phyloP scores from a whole-genome alignment of 2,888 invertebrate species.

The Allygus modestus region DNA sequence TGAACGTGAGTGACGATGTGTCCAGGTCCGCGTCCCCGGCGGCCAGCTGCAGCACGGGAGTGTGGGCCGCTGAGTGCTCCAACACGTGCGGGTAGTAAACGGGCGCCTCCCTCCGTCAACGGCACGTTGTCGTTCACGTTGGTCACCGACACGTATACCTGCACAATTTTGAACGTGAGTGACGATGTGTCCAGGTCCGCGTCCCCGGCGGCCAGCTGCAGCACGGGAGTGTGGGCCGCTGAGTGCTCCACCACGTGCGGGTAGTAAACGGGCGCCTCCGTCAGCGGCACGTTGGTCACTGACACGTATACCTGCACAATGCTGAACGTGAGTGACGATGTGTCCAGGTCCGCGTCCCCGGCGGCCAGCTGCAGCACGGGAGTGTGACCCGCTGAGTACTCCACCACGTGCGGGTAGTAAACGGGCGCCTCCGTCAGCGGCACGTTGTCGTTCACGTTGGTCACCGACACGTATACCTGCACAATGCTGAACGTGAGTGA shows the following conservation, averaged over 20 bases:
- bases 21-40: conserved; percentile 55
- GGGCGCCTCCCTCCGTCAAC: conserved; percentile 29
- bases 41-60: neutral
- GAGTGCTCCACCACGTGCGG: conserved; percentile 47
- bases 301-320: conserved; percentile 55
- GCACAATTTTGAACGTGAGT: no score
- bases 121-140: no score
- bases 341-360: conserved; percentile 53
- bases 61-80: conserved; percentile 11
- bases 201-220: conserved; percentile 40
- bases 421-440: conserved; percentile 53
- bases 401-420: conserved; percentile 55
- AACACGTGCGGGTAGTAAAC: conserved; percentile 58
- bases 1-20: no score
- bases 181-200: conserved; percentile 59
- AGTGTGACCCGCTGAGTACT: conserved; percentile 29
- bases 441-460: conserved; percentile 59
- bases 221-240: conserved; percentile 28
- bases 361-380: conserved; percentile 42
- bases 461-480: conserved; percentile 54
- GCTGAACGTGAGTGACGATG: conserved; percentile 27
- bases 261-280: conserved; percentile 58
- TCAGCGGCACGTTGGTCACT: conserved; percentile 53
- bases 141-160: no score
- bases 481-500: no score